These are phyloP conservation scores for Amphimallon solstitiale DNA, from an alignment of 2,888 invertebrate species.

Conservation along the genomic window DNA sequence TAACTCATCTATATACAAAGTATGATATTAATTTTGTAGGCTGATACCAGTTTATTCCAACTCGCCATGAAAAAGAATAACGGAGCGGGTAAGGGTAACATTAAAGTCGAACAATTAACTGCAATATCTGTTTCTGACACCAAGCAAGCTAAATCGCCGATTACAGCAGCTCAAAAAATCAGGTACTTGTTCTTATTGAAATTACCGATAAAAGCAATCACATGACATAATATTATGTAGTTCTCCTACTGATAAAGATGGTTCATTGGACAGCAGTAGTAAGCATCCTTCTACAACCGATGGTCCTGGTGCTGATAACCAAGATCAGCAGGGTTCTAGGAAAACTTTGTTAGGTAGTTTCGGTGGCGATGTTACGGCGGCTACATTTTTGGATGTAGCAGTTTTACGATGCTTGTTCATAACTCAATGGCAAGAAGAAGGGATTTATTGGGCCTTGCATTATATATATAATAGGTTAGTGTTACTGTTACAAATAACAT, in stretches of 20 bases:
- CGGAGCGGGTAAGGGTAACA: constrained; percentile 63
- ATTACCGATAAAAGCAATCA: background rate
- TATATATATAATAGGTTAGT: constrained; percentile 86
- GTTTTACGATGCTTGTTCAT: constrained; percentile 95
- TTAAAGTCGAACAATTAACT: constrained; percentile 65
- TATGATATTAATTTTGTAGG: constrained; percentile 61
- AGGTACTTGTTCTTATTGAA: constrained; percentile 63
- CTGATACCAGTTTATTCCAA: constrained; percentile 84
- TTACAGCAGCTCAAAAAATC: constrained; percentile 70
- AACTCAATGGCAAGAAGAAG: constrained; percentile 98
- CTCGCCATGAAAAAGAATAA: constrained; percentile 66
- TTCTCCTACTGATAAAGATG: constrained; percentile 80
- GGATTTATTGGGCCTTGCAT: constrained; percentile 96
- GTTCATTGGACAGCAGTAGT: constrained; percentile 76
- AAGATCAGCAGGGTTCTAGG: constrained; percentile 48
- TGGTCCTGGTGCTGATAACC: constrained; percentile 46
- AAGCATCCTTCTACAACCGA: constrained; percentile 56
- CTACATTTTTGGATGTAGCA: constrained; percentile 96
- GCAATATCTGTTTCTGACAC: constrained; percentile 61
- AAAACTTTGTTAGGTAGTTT: constrained; percentile 42
- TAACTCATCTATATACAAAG: too few species aligned
- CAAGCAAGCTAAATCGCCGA: constrained; percentile 61
- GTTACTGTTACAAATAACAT: too few species aligned
- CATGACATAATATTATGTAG: constrained; percentile 51
- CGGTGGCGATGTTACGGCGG: constrained; percentile 76